Evolutionary conservation across 2,888 invertebrate genomes (phyloP), one percentile per base, ranked within the genome.

Genomic region (Mythimna impura): DNA sequence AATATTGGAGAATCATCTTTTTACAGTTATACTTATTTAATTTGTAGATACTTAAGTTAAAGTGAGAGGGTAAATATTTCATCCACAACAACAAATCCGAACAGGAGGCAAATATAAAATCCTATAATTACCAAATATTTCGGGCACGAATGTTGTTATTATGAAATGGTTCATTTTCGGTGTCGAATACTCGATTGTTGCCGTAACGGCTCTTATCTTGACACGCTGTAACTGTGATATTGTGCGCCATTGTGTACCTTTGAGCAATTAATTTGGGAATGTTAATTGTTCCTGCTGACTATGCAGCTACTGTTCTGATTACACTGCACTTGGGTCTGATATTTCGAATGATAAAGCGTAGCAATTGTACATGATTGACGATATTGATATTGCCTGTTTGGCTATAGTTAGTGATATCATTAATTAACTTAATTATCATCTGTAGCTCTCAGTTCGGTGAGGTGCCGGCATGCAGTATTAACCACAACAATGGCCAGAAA

Each of bases 201-300:
- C 34, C 47, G 34, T 64, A 54, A 78, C 47, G 30, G 57, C 22
- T 62, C 64, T 71, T 82, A 82, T 74, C 74, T 80, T 71, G 83
- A 68, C 70, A 62, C 7, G 62, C 36, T 65, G 61, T 69, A 47
- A 61, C 60, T 58, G 22, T 54, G 70, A 73, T 68, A 60, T 55
- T 66, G 54, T 67, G 66, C 30, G 25, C n/a, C 22, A 62, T 62
- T 63, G 60, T 80, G 52, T 67, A 64, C 40, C 66, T 70, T 52
- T 14, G 10, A 67, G 22, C 66, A 71, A 79, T 81, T 64, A 60
- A 71, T 81, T 61, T 52, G 34, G n/a, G 14, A 54, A 58, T 71
- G 61, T 47, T 71, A 63, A 66, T 66, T 70, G 54, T 65, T n/a
- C 36, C 40, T 34, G n/a, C 40, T 40, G 34, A 60, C 40, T 52